Evolutionary conservation across 2,113 vertebrate species (phyloP).

Genomic region (Strix uralensis): DNA sequence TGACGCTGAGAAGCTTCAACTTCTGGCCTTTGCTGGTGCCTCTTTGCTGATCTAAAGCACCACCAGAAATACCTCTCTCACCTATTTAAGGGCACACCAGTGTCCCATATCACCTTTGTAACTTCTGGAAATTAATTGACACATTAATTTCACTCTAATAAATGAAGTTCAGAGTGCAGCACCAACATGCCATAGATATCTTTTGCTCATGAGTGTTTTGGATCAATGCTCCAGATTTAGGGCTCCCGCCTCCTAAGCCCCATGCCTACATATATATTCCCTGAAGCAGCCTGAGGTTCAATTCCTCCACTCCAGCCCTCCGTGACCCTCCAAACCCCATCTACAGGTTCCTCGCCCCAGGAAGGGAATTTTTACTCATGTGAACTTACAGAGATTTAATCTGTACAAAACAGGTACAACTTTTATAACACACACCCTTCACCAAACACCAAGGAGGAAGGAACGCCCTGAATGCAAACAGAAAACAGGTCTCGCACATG

Average conservation of each 20-base stretch:
- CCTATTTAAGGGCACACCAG: not conserved
- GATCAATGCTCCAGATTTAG: not conserved
- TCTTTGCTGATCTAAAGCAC: not conserved
- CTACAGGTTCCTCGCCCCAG: not conserved
- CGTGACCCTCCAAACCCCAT: not conserved
- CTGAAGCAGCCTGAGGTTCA: not conserved
- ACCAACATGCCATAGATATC: fast-evolving
- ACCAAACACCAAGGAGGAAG: not conserved
- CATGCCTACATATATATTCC: not conserved
- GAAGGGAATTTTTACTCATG: not conserved
- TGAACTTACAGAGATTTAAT: not conserved
- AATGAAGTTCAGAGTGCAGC: not conserved
- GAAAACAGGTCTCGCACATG: not conserved
- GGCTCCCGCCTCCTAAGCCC: not conserved
- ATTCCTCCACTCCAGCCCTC: not conserved
- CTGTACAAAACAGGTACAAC: not conserved
- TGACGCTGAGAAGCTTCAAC: not conserved
- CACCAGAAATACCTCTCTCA: not conserved
- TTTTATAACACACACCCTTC: not conserved
- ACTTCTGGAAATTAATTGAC: not conserved
- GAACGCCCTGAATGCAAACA: slow-evolving; percentile 56
- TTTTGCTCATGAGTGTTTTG: not conserved
- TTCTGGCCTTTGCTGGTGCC: not conserved
- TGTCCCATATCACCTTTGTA: not conserved
- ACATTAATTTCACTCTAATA: not conserved